Evolutionary conservation across 2,113 vertebrate species (phyloP).

Genomic region (Atractosteus spatula): DNA sequence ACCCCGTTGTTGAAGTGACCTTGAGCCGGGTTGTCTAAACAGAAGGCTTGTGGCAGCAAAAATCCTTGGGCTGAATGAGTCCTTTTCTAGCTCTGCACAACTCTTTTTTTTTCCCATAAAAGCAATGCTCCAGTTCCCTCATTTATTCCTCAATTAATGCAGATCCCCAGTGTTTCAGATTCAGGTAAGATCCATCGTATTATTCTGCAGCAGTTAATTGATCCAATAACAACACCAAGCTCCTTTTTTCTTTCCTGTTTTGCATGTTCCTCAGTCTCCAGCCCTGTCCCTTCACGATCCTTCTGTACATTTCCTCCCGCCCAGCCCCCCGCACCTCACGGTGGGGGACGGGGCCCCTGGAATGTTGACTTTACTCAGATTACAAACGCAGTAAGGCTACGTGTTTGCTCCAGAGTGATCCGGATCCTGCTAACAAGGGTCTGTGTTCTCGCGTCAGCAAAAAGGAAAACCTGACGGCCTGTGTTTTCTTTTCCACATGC

Average conservation of each 20-base stretch:
- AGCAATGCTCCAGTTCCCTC: background rate
- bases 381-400: background rate
- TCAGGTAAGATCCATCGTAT: background rate
- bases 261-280: background rate
- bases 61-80: background rate
- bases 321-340: no score
- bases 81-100: background rate
- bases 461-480: background rate
- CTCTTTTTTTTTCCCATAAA: background rate
- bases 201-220: no score
- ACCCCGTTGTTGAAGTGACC: background rate
- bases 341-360: background rate
- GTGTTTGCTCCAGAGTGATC: background rate
- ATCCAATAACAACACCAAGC: background rate
- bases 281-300: background rate
- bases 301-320: background rate
- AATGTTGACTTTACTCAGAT: background rate
- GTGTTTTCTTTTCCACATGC: background rate
- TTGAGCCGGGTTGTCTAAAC: slow-evolving; percentile 5
- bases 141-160: background rate
- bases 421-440: background rate
- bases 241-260: background rate
- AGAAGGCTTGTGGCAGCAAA: slow-evolving; percentile 1
- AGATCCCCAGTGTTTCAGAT: background rate
- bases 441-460: background rate